These are phyloP conservation scores for Ectemnius lituratus DNA, from an alignment of 2,888 invertebrate genomes.

Conservation along the genomic window DNA sequence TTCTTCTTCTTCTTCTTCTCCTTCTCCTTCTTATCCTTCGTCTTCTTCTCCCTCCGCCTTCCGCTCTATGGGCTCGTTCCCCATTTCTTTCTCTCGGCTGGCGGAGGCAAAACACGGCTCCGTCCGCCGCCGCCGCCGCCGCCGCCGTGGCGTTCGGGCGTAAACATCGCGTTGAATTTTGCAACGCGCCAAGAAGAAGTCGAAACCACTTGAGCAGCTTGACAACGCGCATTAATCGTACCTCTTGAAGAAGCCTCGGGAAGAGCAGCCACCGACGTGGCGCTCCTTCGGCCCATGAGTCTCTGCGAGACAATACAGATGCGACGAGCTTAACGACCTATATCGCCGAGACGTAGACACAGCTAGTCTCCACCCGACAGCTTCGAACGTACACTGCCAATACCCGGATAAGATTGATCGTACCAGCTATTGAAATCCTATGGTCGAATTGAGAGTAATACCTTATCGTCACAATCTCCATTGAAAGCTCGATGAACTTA, in stretches of 20 bases:
- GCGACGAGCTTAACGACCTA: conserved; percentile 20
- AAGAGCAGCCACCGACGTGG: conserved; percentile 1
- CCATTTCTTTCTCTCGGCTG: not conserved
- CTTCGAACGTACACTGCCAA: too few relatives aligned
- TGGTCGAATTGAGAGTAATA: too few relatives aligned
- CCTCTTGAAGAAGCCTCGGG: not conserved
- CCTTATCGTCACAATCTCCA: too few relatives aligned
- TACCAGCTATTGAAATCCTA: too few relatives aligned
- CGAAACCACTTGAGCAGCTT: conserved; percentile 25
- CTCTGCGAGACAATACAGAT: conserved; percentile 4
- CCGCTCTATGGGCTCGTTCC: not conserved
- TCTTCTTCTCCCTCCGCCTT: conserved; percentile 14
- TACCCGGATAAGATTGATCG: too few relatives aligned
- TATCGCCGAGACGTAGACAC: conserved; percentile 21
- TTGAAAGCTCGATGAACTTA: too few relatives aligned
- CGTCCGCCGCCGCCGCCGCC: conserved; percentile 14
- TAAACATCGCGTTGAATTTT: conserved; percentile 43
- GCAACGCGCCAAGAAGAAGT: conserved; percentile 18
- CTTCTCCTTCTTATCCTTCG: conserved; percentile 21
- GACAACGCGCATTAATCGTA: conserved; percentile 37
- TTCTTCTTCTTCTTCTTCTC: conserved; percentile 16
- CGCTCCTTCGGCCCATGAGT: not conserved
- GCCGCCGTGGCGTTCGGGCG: conserved; percentile 14
- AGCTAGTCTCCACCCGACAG: not conserved
- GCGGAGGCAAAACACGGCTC: conserved; percentile 33